phyloP scores from a whole-genome alignment of 2,888 invertebrate species.

The Orchestes rusci region DNA sequence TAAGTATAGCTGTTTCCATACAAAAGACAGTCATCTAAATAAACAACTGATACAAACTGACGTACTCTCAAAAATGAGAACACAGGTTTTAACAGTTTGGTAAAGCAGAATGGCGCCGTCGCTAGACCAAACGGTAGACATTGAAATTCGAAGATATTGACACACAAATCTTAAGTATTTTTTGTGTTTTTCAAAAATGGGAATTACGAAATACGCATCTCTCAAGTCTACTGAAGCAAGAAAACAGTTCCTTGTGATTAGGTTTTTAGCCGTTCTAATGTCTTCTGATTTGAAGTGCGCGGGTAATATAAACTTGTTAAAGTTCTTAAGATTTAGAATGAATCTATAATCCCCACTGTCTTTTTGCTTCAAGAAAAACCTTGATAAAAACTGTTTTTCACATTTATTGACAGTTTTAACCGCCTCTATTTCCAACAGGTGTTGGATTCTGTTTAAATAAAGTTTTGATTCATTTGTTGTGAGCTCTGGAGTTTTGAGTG shows the following conservation, averaged over 20 bases:
- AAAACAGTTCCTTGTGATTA: too few relatives aligned
- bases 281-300: neutral
- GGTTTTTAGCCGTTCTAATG: too few relatives aligned
- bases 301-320: neutral
- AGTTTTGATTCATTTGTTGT: neutral
- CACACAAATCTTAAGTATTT: constrained; percentile 1
- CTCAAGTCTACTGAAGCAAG: too few relatives aligned
- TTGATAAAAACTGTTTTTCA: constrained; percentile 3
- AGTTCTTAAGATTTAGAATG: neutral
- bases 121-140: neutral
- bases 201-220: too few relatives aligned
- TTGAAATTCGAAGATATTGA: neutral
- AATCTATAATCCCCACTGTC: neutral
- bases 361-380: neutral
- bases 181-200: constrained; percentile 1
- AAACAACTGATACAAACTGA: constrained; percentile 2
- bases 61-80: neutral
- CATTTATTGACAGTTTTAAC: neutral
- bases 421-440: constrained; percentile 1
- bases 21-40: constrained; percentile 2
- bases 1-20: neutral
- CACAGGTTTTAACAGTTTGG: constrained; percentile 3
- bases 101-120: neutral
- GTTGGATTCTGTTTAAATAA: constrained; percentile 1
- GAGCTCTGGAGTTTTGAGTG: neutral